Evolutionary conservation across 1,140 invertebrate genomes (phyloP).

Genomic region (Yoshiicerus persimilis): DNA sequence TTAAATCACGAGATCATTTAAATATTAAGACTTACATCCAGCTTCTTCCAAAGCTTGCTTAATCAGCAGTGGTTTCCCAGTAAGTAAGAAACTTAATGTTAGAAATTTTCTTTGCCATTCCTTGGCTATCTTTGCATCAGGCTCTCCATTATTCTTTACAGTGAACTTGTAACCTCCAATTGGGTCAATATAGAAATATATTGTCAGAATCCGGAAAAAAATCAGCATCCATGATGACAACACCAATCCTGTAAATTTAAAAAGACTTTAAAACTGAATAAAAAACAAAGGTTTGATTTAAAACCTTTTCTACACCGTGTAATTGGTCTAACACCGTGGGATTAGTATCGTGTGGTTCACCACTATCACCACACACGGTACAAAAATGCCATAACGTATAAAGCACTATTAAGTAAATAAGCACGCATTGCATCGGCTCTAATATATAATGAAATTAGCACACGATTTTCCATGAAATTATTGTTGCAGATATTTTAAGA

Average conservation of each 20-base stretch:
- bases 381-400: neutral
- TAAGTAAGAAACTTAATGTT: neutral
- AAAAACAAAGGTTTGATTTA: too few relatives aligned
- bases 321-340: too few relatives aligned
- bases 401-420: neutral
- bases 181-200: neutral
- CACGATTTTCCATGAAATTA: too few relatives aligned
- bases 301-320: too few relatives aligned
- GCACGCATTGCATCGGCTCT: too few relatives aligned
- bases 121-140: neutral
- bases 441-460: too few relatives aligned
- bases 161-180: neutral
- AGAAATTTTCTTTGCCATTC: neutral
- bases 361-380: neutral
- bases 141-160: neutral
- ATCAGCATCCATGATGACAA: neutral
- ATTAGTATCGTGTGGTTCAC: too few relatives aligned
- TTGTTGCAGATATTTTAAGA: too few relatives aligned
- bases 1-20: too few relatives aligned
- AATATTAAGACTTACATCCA: slow-evolving; percentile 70
- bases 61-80: neutral
- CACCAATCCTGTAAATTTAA: neutral
- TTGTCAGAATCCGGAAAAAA: neutral
- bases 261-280: too few relatives aligned
- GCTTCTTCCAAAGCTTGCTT: slow-evolving; percentile 78